Evolutionary conservation across 2,888 invertebrate species (phyloP).

Genomic region (Ennomos erosarius): DNA sequence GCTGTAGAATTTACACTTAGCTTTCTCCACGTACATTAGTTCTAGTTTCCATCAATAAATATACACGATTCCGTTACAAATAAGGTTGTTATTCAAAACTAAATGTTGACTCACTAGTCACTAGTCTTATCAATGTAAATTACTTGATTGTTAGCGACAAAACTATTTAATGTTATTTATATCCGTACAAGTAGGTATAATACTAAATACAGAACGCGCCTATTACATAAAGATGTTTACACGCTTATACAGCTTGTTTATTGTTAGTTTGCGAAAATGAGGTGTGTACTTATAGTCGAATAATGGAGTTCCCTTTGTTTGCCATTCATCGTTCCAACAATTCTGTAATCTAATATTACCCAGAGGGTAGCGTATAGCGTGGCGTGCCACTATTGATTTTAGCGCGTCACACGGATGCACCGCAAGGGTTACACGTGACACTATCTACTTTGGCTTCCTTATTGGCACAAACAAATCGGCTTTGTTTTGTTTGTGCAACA

Average conservation of each 20-base stretch:
- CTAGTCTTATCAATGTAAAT: constrained; percentile 13
- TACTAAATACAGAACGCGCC: neutral
- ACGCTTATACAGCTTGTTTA: constrained; percentile 16
- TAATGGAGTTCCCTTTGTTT: constrained; percentile 36
- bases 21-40: neutral
- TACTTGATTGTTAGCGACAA: constrained; percentile 10
- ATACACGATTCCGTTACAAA: too few species aligned
- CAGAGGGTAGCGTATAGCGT: constrained; percentile 11
- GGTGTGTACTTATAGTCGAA: constrained; percentile 17
- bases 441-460: constrained; percentile 33
- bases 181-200: constrained; percentile 2
- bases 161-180: constrained; percentile 8
- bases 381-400: constrained; percentile 45
- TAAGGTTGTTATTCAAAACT: too few species aligned
- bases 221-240: constrained; percentile 24
- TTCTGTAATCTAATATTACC: constrained; percentile 41
- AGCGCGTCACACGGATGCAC: constrained; percentile 40
- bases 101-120: neutral
- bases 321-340: constrained; percentile 30
- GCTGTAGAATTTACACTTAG: neutral
- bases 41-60: too few species aligned
- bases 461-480: constrained; percentile 33
- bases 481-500: constrained; percentile 29
- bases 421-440: constrained; percentile 40
- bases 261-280: constrained; percentile 24